Conservation (phyloP, 2,113 vertebrate genomes). For the Porphyrio hochstetteri region DNA sequence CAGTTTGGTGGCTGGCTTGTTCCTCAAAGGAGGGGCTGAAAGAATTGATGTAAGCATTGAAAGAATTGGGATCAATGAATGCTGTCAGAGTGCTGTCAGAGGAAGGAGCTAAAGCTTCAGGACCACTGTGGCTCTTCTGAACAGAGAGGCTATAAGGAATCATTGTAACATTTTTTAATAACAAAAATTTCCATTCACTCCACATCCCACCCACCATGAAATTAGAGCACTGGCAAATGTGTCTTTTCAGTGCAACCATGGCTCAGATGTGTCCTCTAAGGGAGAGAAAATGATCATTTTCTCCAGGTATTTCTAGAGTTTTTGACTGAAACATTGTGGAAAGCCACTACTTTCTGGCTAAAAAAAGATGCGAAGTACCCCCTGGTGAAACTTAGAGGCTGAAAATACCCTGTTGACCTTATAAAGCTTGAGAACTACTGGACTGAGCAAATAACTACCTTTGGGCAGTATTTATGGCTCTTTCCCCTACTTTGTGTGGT, state of each 20-base stretch:
- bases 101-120: neutral
- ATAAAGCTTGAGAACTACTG: neutral
- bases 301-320: neutral
- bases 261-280: neutral
- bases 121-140: neutral
- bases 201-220: neutral
- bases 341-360: neutral
- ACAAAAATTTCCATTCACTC: neutral
- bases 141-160: neutral
- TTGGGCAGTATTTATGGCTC: neutral
- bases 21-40: neutral
- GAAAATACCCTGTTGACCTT: neutral
- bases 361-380: neutral
- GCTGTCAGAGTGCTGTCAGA: neutral
- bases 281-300: neutral
- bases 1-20: neutral
- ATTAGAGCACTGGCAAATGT: neutral
- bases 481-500: fast-evolving
- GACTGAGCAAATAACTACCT: neutral
- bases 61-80: neutral
- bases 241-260: neutral
- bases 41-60: neutral
- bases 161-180: neutral
- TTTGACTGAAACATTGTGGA: neutral
- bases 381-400: neutral